Evolutionary conservation across 2,888 invertebrate genomes (phyloP).

Genomic region (Eupithecia exiguata): DNA sequence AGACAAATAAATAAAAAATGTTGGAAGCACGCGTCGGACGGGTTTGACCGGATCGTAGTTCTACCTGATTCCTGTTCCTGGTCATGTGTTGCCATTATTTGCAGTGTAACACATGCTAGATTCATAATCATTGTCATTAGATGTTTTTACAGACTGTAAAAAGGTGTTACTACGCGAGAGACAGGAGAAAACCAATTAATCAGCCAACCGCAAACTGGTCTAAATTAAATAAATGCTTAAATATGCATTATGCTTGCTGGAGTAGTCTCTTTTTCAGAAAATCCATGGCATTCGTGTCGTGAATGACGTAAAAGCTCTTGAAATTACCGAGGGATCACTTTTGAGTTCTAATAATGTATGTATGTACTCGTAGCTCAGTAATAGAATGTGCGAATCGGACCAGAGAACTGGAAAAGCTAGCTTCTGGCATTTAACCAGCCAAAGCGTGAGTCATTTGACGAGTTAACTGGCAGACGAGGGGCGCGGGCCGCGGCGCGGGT

Average conservation of each 20-base stretch:
- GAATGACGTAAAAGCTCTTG: background rate
- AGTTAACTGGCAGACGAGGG: slow-evolving; percentile 76
- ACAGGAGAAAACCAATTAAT: slow-evolving; percentile 4
- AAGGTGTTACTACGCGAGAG: slow-evolving; percentile 17
- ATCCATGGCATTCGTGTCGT: background rate
- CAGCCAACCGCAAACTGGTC: background rate
- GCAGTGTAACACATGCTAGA: slow-evolving; percentile 51
- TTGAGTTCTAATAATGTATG: background rate
- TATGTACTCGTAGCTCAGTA: background rate
- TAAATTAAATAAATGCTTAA: background rate
- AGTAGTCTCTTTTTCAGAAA: background rate
- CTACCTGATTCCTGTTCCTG: slow-evolving; percentile 84
- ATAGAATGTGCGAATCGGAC: slow-evolving; percentile 77
- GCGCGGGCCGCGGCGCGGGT: slow-evolving; percentile 63
- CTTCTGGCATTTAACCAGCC: slow-evolving; percentile 80
- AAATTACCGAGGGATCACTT: background rate
- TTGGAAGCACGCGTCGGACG: slow-evolving; percentile 83
- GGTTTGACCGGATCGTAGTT: slow-evolving; percentile 84
- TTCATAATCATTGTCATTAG: slow-evolving; percentile 26
- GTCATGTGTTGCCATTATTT: slow-evolving; percentile 67
- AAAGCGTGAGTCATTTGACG: slow-evolving; percentile 82
- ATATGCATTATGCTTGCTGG: background rate
- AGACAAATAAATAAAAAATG: slow-evolving; percentile 84
- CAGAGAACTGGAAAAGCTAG: slow-evolving; percentile 82
- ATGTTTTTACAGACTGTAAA: slow-evolving; percentile 8